Evolutionary conservation across 2,888 invertebrate species (phyloP), one percentile per base, ranked within the genome.

Genomic region (Thumatha senex): DNA sequence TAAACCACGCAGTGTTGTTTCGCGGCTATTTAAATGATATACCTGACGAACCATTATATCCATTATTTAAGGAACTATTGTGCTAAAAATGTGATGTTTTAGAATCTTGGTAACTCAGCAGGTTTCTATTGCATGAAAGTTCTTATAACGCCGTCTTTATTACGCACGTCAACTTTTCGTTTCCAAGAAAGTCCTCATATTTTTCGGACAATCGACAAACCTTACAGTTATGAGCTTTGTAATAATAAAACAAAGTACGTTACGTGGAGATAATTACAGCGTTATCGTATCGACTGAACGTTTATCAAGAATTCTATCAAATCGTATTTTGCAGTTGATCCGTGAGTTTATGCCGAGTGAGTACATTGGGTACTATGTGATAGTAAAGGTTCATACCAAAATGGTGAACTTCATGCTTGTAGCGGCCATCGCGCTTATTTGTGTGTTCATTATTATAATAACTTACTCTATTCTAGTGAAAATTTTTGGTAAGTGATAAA

Each of bases 231-330:
- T 10, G 36, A 36, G 36, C 36, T 36, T 36, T 14, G 36, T 36
- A 14, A 36, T 15, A 15, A 14, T 36, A 36, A 36, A 13, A 14
- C 29, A 13, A 12, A n/a, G 30, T 29, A 30, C 46, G 40, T 13
- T 29, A 30, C 46, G 40, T 13, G n/a, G 18, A 5, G 24, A 34
- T 47, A 47, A 47, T 47, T 40, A 34, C n/a, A 14, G 40, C 14
- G 24, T 47, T 40, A 47, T 47, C 47, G 12, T 40, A 36, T 31
- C 33, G 34, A 14, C 14, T 34, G 9, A 24, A 34, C 29, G 9
- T 35, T 47, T 47, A 47, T 47, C 47, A 35, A 40, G 24, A 34
- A 14, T 34, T n/a, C 40, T 29, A 47, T 29, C 34, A 7, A 13
- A 0, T 3, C 33, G 12, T 40, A 39, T 34, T 43, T 33, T 15